Conservation (phyloP, 1,140 invertebrate genomes). For the Aphelenchoides fujianensis region DNA sequence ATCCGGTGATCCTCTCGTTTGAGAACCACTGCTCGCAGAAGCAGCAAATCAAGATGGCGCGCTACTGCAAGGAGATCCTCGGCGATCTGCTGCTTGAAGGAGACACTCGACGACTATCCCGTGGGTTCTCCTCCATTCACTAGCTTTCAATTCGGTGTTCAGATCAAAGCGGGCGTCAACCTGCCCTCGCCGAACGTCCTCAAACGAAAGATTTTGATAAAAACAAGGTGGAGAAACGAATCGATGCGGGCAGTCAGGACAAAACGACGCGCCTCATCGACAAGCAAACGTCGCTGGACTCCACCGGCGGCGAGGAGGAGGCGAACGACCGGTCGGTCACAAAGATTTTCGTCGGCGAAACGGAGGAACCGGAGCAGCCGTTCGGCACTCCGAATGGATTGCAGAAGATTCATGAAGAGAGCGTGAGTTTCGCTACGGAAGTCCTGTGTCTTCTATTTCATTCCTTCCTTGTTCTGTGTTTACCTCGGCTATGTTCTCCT, state of each 20-base stretch:
- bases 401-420: too few species aligned
- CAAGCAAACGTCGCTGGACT: constrained; percentile 38
- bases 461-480: too few species aligned
- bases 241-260: constrained; percentile 20
- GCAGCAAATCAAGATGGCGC: constrained; percentile 93
- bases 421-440: too few species aligned
- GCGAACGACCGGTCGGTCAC: constrained; percentile 32
- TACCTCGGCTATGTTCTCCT: too few species aligned
- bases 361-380: constrained; percentile 43
- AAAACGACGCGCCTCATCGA: constrained; percentile 20
- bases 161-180: constrained; percentile 52
- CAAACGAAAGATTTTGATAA: constrained; percentile 47
- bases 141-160: too few species aligned
- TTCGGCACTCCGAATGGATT: too few species aligned
- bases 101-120: constrained; percentile 48
- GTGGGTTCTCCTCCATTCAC: too few species aligned
- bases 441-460: too few species aligned
- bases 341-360: constrained; percentile 35
- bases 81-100: constrained; percentile 67
- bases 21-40: constrained; percentile 94
- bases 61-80: constrained; percentile 81
- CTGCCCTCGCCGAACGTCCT: constrained; percentile 50
- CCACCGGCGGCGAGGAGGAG: constrained; percentile 38
- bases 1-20: constrained; percentile 94
- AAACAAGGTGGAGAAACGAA: constrained; percentile 48